Percentiles rank a stretch among this genome's conserved stretches.
These are phyloP conservation scores for Stenichneumon culpator DNA, from an alignment of 2,888 invertebrate species.

Conservation along the genomic window DNA sequence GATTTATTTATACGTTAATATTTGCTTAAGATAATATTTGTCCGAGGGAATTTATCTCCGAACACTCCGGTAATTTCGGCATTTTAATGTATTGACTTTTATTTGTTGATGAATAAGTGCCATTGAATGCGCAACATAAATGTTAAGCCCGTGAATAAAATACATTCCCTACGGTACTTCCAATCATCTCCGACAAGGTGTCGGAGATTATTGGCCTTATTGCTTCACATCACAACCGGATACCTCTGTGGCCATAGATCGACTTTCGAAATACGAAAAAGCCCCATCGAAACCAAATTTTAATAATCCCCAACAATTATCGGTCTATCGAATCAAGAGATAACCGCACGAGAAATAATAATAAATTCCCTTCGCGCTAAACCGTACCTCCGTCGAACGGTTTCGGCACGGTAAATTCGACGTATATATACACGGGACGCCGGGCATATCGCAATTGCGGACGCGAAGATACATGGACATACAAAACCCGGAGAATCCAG, in stretches of 20 bases:
- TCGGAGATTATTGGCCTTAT: not conserved
- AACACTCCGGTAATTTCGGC: not conserved
- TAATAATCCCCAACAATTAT: constrained; percentile 40
- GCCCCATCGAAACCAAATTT: constrained; percentile 13
- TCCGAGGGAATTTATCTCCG: not conserved
- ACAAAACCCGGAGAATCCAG: constrained; percentile 67
- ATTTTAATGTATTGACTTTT: not conserved
- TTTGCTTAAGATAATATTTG: not conserved
- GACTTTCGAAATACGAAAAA: not conserved
- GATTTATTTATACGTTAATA: not conserved
- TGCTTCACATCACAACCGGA: not conserved
- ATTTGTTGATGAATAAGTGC: not conserved
- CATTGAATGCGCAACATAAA: too few relatives aligned
- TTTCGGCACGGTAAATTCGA: constrained; percentile 80
- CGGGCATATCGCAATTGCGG: constrained; percentile 78
- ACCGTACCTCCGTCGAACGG: constrained; percentile 5
- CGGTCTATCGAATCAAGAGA: constrained; percentile 45
- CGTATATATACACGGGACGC: constrained; percentile 68
- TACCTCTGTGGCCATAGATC: not conserved
- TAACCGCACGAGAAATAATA: constrained; percentile 69
- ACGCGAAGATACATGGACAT: constrained; percentile 64
- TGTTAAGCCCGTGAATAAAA: too few relatives aligned
- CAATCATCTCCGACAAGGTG: not conserved
- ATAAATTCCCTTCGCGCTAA: constrained; percentile 74
- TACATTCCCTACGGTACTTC: too few relatives aligned